Conservation (phyloP, 2,113 vertebrate species). For the Pangasianodon gigas region DNA sequence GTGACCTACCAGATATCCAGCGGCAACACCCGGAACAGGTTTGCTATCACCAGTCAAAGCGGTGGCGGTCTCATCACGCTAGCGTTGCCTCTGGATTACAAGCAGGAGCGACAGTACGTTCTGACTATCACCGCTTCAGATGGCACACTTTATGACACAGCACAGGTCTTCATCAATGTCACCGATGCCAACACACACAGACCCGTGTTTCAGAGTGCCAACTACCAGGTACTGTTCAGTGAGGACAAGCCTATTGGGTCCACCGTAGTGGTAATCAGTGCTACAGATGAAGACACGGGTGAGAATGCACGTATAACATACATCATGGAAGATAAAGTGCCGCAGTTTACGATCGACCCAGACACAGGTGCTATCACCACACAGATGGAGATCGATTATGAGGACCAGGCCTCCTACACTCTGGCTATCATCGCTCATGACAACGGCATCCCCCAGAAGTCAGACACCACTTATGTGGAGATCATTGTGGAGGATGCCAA, state of each 20-base stretch:
- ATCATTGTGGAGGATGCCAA: slow-evolving; percentile 91
- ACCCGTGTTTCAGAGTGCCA: slow-evolving; percentile 92
- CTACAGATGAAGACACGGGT: slow-evolving; percentile 91
- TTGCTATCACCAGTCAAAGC: slow-evolving; percentile 94
- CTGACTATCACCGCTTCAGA: slow-evolving; percentile 91
- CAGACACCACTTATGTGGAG: slow-evolving; percentile 91
- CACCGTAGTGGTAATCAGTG: slow-evolving; percentile 85
- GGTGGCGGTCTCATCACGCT: slow-evolving; percentile 90
- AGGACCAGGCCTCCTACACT: slow-evolving; percentile 91
- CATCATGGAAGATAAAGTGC: slow-evolving; percentile 87
- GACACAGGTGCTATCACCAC: slow-evolving; percentile 91
- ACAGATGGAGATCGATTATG: slow-evolving; percentile 89
- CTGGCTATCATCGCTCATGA: slow-evolving; percentile 89
- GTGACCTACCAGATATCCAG: slow-evolving; percentile 96
- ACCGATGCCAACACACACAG: slow-evolving; percentile 96
- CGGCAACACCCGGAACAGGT: slow-evolving; percentile 95
- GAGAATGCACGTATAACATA: slow-evolving; percentile 96
- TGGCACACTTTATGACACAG: slow-evolving; percentile 85
- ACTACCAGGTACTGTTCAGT: slow-evolving; percentile 83
- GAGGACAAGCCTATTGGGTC: slow-evolving; percentile 88
- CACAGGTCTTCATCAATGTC: slow-evolving; percentile 92
- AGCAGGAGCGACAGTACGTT: slow-evolving; percentile 93
- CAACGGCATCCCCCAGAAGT: slow-evolving; percentile 95
- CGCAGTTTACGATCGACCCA: slow-evolving; percentile 89
- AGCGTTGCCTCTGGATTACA: slow-evolving; percentile 93